Base-by-base conservation (phyloP, 1,140 invertebrate species). In the Gryllus bimaculatus region DNA sequence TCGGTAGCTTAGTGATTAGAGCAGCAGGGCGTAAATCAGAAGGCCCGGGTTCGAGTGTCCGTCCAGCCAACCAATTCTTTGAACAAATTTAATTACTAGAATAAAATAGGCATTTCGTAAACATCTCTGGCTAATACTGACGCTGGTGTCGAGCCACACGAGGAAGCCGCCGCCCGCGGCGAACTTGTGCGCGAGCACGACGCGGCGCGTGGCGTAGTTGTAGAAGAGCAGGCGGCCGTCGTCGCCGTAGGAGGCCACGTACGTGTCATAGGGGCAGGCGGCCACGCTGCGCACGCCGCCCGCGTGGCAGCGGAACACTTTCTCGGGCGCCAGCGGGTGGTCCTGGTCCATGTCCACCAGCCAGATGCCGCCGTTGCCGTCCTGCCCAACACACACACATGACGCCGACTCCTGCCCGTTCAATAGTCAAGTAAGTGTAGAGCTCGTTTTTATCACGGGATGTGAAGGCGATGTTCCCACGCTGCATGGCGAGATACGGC, bases 281-380 rank as follows among this genome's bases (percentile, higher is more conserved):
- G 89, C 90, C 84, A 94, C 90, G 6, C 90, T 90, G 0, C 89
- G 86, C 0, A 96, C 89, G n/a, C 88, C 83, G 8, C 94, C 94
- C 4, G 93, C 91, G 81, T 95, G 94, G 82, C 90, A 93, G 0
- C 88, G 89, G 75, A 92, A 89, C 15, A 96, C 84, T 83, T 92
- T 90, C 77, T 89, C 83, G 0, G 92, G 89, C 12, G 85, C 79
- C 48, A 87, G 88, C 18, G 87, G 86, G 75, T 88, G 87, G 73
- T 89, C 89, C n/a, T 91, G 91, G 48, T 91, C 91, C 6, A 95
- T 84, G 82, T 95, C 93, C 39, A 94, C 88, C 73, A 89, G 87
- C 94, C 94, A 96, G 47, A 96, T 89, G 7, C 92, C 94, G 74
- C 94, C 94, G 81, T 92, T 92, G 26, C 91, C 92, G 88, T 96